Conservation (phyloP, 2,797 vertebrate species). For the Dryobates pubescens region DNA sequence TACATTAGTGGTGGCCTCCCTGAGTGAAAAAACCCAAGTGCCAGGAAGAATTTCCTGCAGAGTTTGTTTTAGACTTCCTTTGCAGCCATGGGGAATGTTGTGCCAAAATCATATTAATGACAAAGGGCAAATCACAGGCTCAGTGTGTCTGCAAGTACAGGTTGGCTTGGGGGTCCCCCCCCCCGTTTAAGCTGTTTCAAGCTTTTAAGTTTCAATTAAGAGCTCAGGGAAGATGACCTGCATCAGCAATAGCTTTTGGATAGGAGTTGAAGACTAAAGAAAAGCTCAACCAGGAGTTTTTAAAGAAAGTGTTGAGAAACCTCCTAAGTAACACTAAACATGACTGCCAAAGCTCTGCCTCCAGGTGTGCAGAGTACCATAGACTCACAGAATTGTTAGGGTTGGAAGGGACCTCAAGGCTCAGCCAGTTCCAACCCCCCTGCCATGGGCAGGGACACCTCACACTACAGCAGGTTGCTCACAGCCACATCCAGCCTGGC, state of each 20-base stretch:
- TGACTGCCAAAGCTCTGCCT: background rate
- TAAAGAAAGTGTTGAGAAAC: background rate
- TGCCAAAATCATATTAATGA: background rate
- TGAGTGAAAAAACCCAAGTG: conserved; percentile 14
- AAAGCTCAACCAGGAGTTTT: background rate
- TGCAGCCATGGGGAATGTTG: background rate
- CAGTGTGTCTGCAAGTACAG: background rate
- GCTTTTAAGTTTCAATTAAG: conserved; percentile 8
- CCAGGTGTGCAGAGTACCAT: background rate
- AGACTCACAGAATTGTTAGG: no score
- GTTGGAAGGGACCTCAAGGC: no score
- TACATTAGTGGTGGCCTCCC: background rate
- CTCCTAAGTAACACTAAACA: background rate
- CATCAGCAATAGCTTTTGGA: background rate
- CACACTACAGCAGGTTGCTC: no score
- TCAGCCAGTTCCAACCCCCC: no score
- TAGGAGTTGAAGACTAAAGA: background rate
- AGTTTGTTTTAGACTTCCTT: background rate
- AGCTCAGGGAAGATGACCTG: background rate
- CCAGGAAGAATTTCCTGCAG: background rate
- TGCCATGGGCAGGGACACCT: no score
- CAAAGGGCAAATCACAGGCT: background rate
- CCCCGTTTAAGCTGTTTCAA: background rate
- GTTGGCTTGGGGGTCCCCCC: no score
- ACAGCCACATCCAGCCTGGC: no score